Base-by-base conservation (phyloP, 2,888 invertebrate species). In the Atethmia centrago region DNA sequence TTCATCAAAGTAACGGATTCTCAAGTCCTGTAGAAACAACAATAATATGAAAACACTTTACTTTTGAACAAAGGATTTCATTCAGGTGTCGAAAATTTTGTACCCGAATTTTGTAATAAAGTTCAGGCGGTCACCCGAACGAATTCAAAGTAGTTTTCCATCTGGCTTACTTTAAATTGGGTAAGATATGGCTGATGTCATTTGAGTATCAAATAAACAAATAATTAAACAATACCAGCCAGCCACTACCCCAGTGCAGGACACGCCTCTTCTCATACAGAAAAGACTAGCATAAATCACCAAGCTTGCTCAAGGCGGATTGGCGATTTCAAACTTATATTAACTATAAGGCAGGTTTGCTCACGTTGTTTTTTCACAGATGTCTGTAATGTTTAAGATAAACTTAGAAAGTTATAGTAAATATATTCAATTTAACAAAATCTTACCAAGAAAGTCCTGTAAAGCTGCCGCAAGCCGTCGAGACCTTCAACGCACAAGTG, bases 371-470 rank as follows among this genome's bases (percentile, higher is more conserved):
- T 42, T 62, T 42, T 25, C 12, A 19, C 25, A 4, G 4, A 36
- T 36, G 19, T 61, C 19, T 61, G 5, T 12, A 25, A 62, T 3
- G 2, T 45, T 28, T 45, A 14, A 45, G 2, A n/a, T 31, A n/a
- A 49, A 16, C 7, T 16, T 49, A n/a, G 3, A n/a, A 63, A 47
- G 25, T 16, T n/a, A 10, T 14, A 21, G 3, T 21, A 47, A 63
- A 47, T 28, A 21, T 9, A 63, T 28, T 63, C n/a, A 64, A 49
- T 51, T 31, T 31, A 3, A 31, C 10, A 49, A 19, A 51, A 40
- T 64, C 91, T 90, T 79, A 94, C 94, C 85, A 94, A 62, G 68
- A 87, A 93, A 2, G 83, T 73, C 10, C 79, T 84, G 79, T 85
- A 91, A 7, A 94, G 69, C 3, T 70, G 70, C 2, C 89, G 86